Base-by-base conservation (phyloP, 2,888 invertebrate genomes). In the Netelia inedita region DNA sequence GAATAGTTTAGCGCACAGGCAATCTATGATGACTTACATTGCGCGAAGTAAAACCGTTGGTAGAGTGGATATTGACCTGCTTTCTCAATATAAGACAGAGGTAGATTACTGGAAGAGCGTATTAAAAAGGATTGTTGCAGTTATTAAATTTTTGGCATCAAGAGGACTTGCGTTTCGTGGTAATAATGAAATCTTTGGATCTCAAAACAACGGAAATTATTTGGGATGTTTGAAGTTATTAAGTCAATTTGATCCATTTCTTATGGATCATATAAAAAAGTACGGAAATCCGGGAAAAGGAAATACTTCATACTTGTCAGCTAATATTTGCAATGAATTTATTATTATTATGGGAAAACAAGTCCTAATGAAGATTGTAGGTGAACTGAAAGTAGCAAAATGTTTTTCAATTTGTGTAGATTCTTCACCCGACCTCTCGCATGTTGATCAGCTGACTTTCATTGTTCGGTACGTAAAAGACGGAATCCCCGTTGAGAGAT, bases 131-230 rank as follows among this genome's bases (percentile, higher is more conserved):
- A 16, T 53, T 6, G 50, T 53, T 6, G 68, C 53, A 2, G n/a
- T 53, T 50, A 23, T 68, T 14, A 68, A 53, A 23, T 23, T 14
- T 8, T 23, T 68, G 9, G 23, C 53, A 14, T 14, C 10, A 11
- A 1, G 16, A 11, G 68, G 68, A n/a, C 14, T 68, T 23, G 23
- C 68, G 5, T 53, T 68, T 53, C 21, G 68, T 23, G 68, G 53
- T 53, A n/a, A 21, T 3, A 21, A 2, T 23, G 88, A 88, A 81
- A 87, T 82, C 68, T 88, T 89, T 74, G 89, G 87, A 35, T 85
- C 79, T 74, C 87, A 59, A 46, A 86, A 88, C 61, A 90, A 89
- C 82, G 89, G 91, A 78, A 91, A 91, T 89, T 90, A 85, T 71
- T 65, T 69, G 23, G 89, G 88, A 86, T 55, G 83, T 75, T 84